Percentiles rank a stretch among this genome's conserved stretches.
Conservation (phyloP, 2,797 vertebrate species). For the Acanthiza pusilla region DNA sequence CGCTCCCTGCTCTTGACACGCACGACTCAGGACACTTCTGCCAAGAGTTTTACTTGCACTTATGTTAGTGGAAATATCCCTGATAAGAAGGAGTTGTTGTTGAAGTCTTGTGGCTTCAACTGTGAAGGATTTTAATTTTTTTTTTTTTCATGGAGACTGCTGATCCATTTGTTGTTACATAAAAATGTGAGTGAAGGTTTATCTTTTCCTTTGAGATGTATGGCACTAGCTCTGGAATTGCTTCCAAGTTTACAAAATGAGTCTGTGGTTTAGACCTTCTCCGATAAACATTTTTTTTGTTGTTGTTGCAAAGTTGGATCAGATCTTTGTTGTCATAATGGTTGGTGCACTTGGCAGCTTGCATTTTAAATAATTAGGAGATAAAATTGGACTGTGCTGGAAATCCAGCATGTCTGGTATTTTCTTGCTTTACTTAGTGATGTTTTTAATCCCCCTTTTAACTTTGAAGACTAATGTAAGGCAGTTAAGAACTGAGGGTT, state of each 20-base stretch:
- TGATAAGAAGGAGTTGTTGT: conserved; percentile 38
- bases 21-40: neutral
- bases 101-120: conserved; percentile 7
- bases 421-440: conserved; percentile 45
- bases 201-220: conserved; percentile 64
- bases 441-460: conserved; percentile 38
- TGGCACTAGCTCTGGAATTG: conserved; percentile 41
- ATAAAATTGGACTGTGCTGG: conserved; percentile 49
- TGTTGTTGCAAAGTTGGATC: conserved; percentile 57
- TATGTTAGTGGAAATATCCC: conserved; percentile 21
- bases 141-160: neutral
- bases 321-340: conserved; percentile 48
- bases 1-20: neutral
- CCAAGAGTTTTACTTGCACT: conserved; percentile 48
- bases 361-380: conserved; percentile 51
- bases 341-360: conserved; percentile 34
- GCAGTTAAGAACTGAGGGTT: conserved; percentile 16
- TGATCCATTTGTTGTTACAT: conserved; percentile 40
- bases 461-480: conserved; percentile 31
- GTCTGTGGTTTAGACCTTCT: conserved; percentile 56
- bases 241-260: conserved; percentile 67
- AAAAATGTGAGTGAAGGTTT: conserved; percentile 63
- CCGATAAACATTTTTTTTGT: conserved; percentile 61
- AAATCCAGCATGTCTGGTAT: conserved; percentile 57
- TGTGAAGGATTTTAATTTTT: conserved; percentile 30